Conservation (phyloP, 2,113 vertebrate genomes). For the Benitochromis conjunctus region DNA sequence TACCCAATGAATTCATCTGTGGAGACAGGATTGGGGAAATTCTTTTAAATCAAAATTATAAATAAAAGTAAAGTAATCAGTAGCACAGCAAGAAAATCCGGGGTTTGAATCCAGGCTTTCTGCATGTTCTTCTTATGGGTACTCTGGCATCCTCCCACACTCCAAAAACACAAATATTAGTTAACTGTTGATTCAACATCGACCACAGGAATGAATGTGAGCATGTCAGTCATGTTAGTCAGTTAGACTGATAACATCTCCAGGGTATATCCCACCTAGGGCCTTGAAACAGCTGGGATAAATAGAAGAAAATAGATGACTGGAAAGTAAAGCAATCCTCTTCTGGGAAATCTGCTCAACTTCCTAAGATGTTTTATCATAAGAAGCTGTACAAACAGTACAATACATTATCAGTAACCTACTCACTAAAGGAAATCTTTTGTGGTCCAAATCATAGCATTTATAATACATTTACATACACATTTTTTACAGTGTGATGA, state of each 20-base stretch:
- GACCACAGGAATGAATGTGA: neutral
- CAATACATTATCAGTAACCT: neutral
- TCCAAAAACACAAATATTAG: neutral
- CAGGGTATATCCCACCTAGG: neutral
- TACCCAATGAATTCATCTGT: constrained; percentile 64
- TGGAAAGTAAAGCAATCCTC: neutral
- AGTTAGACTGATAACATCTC: neutral
- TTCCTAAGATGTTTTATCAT: neutral
- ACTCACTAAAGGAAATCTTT: neutral
- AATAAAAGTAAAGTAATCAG: neutral
- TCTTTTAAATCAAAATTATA: neutral
- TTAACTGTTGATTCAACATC: neutral
- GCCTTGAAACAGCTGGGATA: neutral
- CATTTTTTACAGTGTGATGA: neutral
- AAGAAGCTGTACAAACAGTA: neutral
- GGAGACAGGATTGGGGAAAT: neutral
- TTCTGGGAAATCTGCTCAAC: neutral
- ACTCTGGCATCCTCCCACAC: neutral
- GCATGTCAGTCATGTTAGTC: neutral
- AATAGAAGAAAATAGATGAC: neutral
- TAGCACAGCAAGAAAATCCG: neutral
- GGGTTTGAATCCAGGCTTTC: neutral
- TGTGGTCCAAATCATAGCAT: neutral
- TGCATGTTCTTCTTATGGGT: neutral
- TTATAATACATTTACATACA: neutral